These are phyloP conservation scores for Nasua narica DNA, from an alignment of 2,797 vertebrate species.

Conservation along the genomic window DNA sequence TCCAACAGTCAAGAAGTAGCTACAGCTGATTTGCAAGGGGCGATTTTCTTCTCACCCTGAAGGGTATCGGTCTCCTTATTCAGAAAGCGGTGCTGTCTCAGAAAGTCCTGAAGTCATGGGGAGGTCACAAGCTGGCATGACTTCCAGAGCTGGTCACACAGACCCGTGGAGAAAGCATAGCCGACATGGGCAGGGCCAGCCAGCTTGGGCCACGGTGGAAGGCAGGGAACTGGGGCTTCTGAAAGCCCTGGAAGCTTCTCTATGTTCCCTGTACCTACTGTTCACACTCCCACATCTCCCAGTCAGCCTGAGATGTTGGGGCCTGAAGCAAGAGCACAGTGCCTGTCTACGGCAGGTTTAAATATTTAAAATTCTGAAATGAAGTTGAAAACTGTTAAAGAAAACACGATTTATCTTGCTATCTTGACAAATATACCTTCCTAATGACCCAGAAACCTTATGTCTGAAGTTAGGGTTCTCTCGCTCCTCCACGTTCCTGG, in stretches of 20 bases:
- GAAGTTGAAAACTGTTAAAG: neutral
- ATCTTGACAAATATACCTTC: neutral
- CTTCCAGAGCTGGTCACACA: neutral
- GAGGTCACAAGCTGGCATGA: neutral
- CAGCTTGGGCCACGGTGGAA: neutral
- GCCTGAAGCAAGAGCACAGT: neutral
- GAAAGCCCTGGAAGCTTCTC: neutral
- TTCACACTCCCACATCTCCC: fast-evolving
- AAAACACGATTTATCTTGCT: neutral
- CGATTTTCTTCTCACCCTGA: neutral
- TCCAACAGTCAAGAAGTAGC: neutral
- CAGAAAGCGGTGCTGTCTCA: neutral
- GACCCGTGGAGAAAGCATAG: neutral
- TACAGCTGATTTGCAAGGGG: neutral
- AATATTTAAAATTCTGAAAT: neutral
- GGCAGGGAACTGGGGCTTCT: neutral
- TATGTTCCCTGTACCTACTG: neutral
- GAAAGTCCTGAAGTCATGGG: neutral
- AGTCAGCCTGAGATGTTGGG: neutral
- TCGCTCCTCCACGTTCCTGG: neutral
- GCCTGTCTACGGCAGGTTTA: neutral
- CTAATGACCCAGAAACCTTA: neutral
- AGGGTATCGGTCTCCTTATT: neutral
- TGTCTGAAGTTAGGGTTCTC: neutral
- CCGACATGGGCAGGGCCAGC: fast-evolving